Base-by-base conservation (phyloP, 2,797 vertebrate genomes). In the Enteromius paludinosus region DNA sequence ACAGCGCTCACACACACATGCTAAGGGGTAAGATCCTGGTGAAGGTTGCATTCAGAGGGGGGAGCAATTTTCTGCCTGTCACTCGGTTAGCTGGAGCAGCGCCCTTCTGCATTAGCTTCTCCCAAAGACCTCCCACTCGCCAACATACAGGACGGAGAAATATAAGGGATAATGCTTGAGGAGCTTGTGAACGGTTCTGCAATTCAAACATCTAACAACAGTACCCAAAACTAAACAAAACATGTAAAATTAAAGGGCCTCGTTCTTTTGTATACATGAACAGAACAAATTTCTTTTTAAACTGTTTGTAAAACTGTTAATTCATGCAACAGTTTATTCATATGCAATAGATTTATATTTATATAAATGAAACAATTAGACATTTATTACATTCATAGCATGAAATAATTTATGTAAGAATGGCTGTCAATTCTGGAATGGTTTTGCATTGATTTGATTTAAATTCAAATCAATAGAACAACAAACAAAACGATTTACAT, bases 81-180 rank as follows among this genome's bases (percentile, higher is more conserved):
- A 56, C 71, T 74, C 75, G 35, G 77, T 74, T 73, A 54, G 65
- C 68, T 75, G 62, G 61, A 76, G 73, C 78, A 38, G 69, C 14
- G 73, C 45, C 62, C 65, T 71, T 73, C 79, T 74, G 75, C 74
- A 64, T 86, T 79, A 81, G 78, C 62, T 82, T 61, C 69, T 79
- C 25, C 45, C 66, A 62, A 62, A 62, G 61, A 62, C 15, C 61
- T 62, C 30, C 47, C 38, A 59, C 23, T 49, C 20, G 9, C 20
- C 7, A 62, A 54, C 23, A 71, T 68, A 43, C 54, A 77, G 43
- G 23, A 62, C 2, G 9, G 41, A 68, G 65, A 43, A 66, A 43
- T n/a, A 38, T 33, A 15, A 79, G 17, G 17, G 35, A 33, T 59
- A 59, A 33, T 2, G 33, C 18, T 52, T 4, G 33, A 56, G 33